phyloP scores from a whole-genome alignment of 2,113 vertebrate genomes.

The Pao palembangensis region DNA sequence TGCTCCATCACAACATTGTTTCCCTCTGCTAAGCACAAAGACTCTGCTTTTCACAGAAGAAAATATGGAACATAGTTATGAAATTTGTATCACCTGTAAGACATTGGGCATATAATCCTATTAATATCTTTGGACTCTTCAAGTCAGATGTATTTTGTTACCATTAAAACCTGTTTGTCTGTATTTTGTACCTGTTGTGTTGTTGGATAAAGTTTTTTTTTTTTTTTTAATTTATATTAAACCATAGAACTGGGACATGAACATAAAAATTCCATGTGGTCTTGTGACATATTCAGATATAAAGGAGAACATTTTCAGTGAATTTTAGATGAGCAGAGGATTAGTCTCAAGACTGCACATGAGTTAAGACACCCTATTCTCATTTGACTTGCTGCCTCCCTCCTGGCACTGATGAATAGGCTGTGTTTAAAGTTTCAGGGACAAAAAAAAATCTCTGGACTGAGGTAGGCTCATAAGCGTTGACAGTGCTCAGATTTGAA shows the following conservation, averaged over 20 bases:
- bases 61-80: constrained; percentile 45
- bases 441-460: constrained; percentile 54
- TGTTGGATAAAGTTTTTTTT: constrained; percentile 16
- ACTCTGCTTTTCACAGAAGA: constrained; percentile 37
- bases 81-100: constrained; percentile 53
- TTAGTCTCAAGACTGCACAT: constrained; percentile 51
- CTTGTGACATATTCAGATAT: neutral
- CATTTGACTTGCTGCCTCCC: constrained; percentile 33
- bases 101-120: constrained; percentile 43
- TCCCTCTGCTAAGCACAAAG: constrained; percentile 46
- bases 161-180: constrained; percentile 69
- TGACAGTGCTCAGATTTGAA: constrained; percentile 36
- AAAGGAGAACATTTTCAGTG: neutral
- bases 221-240: neutral
- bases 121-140: constrained; percentile 50
- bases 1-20: constrained; percentile 33
- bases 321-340: constrained; percentile 5
- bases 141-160: constrained; percentile 63
- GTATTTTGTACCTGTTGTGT: constrained; percentile 51
- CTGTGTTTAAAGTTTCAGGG: constrained; percentile 66
- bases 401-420: constrained; percentile 51
- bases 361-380: constrained; percentile 59
- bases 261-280: neutral
- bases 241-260: neutral
- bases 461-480: constrained; percentile 26